These are phyloP conservation scores for Pristionchus arcanus DNA, from an alignment of 2,888 invertebrate species.

Conservation along the genomic window DNA sequence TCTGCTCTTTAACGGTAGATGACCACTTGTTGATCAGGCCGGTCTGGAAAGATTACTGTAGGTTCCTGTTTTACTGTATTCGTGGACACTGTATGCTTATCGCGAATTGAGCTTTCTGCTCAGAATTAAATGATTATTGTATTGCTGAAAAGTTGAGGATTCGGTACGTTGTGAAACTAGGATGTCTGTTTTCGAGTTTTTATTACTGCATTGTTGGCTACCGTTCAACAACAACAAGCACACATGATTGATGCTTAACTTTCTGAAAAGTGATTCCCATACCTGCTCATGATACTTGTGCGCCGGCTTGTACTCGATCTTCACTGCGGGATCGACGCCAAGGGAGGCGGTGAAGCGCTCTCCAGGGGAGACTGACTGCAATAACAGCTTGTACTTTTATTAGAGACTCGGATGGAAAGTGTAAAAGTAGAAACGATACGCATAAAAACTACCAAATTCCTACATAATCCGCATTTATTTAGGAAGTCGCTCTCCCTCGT, in stretches of 20 bases:
- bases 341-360: constrained; percentile 80
- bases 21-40: constrained; percentile 67
- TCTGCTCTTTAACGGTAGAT: constrained; percentile 66
- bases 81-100: background rate
- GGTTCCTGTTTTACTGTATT: background rate
- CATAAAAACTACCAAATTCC: too few relatives aligned
- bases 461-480: too few relatives aligned
- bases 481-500: too few relatives aligned
- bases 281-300: constrained; percentile 79
- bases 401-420: too few relatives aligned
- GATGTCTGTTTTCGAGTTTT: too few relatives aligned
- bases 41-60: constrained; percentile 54
- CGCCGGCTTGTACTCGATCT: constrained; percentile 79
- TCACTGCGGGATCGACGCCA: constrained; percentile 80
- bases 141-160: too few relatives aligned
- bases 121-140: too few relatives aligned
- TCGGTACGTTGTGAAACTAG: too few relatives aligned
- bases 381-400: too few relatives aligned
- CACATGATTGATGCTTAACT: too few relatives aligned
- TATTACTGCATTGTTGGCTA: too few relatives aligned
- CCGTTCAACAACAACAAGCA: background rate
- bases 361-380: constrained; percentile 79
- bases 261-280: background rate
- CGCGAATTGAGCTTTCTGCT: background rate
- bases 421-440: too few relatives aligned